Percentiles rank a stretch among this genome's conserved stretches.
phyloP scores from a whole-genome alignment of 2,888 invertebrate species.

The Glyphotaelius pellucidus region DNA sequence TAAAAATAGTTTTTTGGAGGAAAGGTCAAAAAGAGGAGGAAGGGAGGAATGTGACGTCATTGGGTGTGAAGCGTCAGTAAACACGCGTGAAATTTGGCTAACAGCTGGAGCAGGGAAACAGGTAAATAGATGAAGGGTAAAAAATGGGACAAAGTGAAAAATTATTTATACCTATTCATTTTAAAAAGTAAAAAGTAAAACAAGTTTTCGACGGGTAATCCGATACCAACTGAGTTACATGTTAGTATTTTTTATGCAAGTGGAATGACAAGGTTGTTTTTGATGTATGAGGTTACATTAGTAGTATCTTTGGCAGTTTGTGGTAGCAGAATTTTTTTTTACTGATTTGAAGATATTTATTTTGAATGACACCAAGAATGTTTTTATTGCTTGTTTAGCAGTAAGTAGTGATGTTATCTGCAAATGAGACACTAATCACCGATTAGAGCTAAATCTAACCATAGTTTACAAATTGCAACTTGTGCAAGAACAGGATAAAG shows the following conservation, averaged over 20 bases:
- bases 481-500: not conserved
- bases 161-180: not conserved
- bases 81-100: slow-evolving; percentile 6
- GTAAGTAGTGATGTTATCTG: not conserved
- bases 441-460: not conserved
- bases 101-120: not conserved
- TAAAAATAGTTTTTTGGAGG: not conserved
- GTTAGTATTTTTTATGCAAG: not conserved
- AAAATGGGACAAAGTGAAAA: not conserved
- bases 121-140: not conserved
- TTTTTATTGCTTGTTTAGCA: not conserved
- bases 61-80: slow-evolving; percentile 19
- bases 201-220: not conserved
- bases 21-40: not conserved
- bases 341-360: not conserved
- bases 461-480: not conserved
- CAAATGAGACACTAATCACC: not conserved
- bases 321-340: not conserved
- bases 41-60: slow-evolving; percentile 16
- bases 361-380: not conserved
- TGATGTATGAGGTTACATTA: not conserved
- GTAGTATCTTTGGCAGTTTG: not conserved
- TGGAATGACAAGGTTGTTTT: not conserved
- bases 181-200: not conserved
- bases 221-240: not conserved